phyloP scores from a whole-genome alignment of 2,888 invertebrate genomes.

The Xestia sexstrigata region DNA sequence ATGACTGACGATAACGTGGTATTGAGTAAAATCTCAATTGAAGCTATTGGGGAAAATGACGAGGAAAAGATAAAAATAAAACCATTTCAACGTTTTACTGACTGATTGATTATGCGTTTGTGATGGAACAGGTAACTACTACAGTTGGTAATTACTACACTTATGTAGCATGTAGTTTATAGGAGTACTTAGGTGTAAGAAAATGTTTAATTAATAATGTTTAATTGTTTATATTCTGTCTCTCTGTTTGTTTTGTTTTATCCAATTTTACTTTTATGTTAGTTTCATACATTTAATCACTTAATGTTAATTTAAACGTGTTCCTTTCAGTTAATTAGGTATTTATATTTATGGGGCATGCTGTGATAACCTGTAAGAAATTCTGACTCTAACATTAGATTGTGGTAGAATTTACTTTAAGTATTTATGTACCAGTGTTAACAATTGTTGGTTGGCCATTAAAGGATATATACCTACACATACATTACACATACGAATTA shows the following conservation, averaged over 20 bases:
- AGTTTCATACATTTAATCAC: neutral
- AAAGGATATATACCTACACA: too few relatives aligned
- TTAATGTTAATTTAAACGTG: neutral
- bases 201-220: neutral
- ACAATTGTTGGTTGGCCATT: too few relatives aligned
- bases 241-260: neutral
- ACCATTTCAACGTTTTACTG: neutral
- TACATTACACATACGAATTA: neutral
- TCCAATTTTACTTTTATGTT: neutral
- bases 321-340: neutral
- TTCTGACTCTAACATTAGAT: too few relatives aligned
- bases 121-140: neutral
- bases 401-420: too few relatives aligned
- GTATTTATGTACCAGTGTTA: too few relatives aligned
- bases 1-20: neutral
- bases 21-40: conserved; percentile 1
- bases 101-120: conserved; percentile 1
- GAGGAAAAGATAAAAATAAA: conserved; percentile 29
- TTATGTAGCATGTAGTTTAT: neutral
- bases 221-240: neutral
- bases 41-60: conserved; percentile 30
- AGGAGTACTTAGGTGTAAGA: neutral
- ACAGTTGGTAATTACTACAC: too few relatives aligned
- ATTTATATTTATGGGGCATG: neutral
- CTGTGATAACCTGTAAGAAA: neutral